These are phyloP conservation scores for Leucoraja erinaceus DNA, from an alignment of 2,113 vertebrate species.

Conservation along the genomic window DNA sequence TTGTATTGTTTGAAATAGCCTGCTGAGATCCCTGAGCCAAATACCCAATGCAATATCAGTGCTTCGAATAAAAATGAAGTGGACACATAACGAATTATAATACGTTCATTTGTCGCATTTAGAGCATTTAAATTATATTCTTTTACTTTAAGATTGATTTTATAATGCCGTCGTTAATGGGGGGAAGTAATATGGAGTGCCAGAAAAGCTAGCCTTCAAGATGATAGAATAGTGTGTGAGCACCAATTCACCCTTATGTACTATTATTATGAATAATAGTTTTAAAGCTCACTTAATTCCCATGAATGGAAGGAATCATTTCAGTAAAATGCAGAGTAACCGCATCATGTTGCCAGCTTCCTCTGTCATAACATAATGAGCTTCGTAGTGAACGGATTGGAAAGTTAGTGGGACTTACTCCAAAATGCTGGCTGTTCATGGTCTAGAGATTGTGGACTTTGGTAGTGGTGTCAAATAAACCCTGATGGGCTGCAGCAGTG, in stretches of 20 bases:
- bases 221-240: not conserved
- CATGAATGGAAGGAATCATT: not conserved
- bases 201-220: not conserved
- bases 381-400: no score
- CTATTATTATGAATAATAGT: not conserved
- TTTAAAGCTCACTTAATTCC: not conserved
- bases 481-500: no score
- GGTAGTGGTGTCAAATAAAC: no score
- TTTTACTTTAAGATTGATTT: constrained; percentile 5
- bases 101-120: not conserved
- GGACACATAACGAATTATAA: not conserved
- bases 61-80: not conserved
- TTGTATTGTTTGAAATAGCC: not conserved
- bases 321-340: no score
- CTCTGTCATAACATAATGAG: no score
- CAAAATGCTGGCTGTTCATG: no score
- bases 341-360: no score
- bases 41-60: not conserved
- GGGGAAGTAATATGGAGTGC: not conserved
- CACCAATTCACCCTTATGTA: not conserved
- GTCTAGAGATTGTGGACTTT: no score
- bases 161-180: not conserved
- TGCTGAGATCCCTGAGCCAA: not conserved
- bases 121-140: not conserved
- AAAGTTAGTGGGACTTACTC: not conserved